Conservation (phyloP, 1,140 invertebrate genomes). For the Hylyphantes graminicola region DNA sequence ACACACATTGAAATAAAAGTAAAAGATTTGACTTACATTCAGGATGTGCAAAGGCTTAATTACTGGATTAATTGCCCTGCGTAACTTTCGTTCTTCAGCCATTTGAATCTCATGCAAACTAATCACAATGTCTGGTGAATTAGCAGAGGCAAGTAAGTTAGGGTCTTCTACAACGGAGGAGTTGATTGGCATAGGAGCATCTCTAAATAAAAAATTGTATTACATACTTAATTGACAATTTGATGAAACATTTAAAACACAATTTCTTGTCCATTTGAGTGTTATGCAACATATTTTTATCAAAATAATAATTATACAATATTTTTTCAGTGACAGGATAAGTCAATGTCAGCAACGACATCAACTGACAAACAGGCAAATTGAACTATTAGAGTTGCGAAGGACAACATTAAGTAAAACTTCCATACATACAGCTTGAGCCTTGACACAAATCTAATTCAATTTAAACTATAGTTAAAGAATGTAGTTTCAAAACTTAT, state of each 20-base stretch:
- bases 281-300: too few species aligned
- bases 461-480: too few species aligned
- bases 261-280: too few species aligned
- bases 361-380: too few species aligned
- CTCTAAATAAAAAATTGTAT: constrained; percentile 5
- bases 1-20: background rate
- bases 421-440: too few species aligned
- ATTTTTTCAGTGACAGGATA: too few species aligned
- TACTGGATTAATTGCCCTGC: constrained; percentile 70
- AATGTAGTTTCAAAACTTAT: too few species aligned
- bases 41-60: constrained; percentile 75
- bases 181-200: background rate
- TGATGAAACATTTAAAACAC: background rate
- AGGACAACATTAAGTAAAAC: too few species aligned
- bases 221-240: background rate
- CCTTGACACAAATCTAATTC: too few species aligned
- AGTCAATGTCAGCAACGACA: too few species aligned
- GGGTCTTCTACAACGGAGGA: background rate
- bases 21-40: constrained; percentile 69
- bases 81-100: constrained; percentile 43
- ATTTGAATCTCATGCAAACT: constrained; percentile 50
- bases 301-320: too few species aligned
- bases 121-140: constrained; percentile 27
- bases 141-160: background rate
- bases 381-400: too few species aligned